Percentiles rank a stretch among this genome's conserved stretches.
These are phyloP conservation scores for Lindbergichthys nudifrons DNA, from an alignment of 2,797 vertebrate genomes.

Conservation along the genomic window DNA sequence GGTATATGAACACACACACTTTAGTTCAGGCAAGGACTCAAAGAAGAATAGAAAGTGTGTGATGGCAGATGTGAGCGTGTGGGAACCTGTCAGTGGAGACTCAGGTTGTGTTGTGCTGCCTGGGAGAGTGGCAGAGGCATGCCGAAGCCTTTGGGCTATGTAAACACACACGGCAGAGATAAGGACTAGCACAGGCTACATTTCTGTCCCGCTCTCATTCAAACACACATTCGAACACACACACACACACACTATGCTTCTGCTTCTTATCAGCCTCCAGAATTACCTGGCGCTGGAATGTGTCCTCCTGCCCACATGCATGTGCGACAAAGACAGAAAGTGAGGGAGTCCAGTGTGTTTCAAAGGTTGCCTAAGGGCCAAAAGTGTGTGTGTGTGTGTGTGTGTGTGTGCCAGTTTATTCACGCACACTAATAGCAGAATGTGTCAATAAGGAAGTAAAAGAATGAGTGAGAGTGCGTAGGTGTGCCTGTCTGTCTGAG, in stretches of 20 bases:
- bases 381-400: not conserved
- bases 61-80: slow-evolving; percentile 63
- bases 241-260: not conserved
- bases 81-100: slow-evolving; percentile 75
- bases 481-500: not conserved
- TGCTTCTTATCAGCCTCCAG: slow-evolving; percentile 21
- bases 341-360: slow-evolving; percentile 8
- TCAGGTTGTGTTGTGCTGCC: slow-evolving; percentile 50
- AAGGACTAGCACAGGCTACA: slow-evolving; percentile 59
- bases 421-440: not conserved
- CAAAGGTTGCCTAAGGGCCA: slow-evolving; percentile 22
- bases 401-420: not conserved
- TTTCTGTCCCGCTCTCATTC: slow-evolving; percentile 46
- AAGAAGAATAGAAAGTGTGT: slow-evolving; percentile 33
- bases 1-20: not conserved
- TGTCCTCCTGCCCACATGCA: not conserved
- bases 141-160: slow-evolving; percentile 74
- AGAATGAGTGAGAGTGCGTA: slow-evolving; percentile 25
- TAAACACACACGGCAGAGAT: slow-evolving; percentile 76
- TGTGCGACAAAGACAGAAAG: not conserved
- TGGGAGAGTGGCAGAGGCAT: slow-evolving; percentile 74
- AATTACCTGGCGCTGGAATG: not conserved
- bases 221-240: slow-evolving; percentile 15
- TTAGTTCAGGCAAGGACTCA: slow-evolving; percentile 19
- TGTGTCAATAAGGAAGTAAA: slow-evolving; percentile 45